These are phyloP conservation scores for Folsomia manolachei DNA, from an alignment of 2,888 invertebrate genomes.

Conservation along the genomic window DNA sequence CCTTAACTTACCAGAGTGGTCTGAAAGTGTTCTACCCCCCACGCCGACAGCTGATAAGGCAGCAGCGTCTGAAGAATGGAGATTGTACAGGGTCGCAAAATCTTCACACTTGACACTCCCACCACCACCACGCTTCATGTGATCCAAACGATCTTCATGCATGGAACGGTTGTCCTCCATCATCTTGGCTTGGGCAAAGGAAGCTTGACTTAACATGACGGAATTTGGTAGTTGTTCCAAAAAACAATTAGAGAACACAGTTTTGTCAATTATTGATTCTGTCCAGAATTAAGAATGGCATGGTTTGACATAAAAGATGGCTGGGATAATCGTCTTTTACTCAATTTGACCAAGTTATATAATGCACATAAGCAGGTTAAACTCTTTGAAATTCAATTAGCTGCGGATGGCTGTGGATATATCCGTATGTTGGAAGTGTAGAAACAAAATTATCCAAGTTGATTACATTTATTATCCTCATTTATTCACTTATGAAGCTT, in stretches of 20 bases:
- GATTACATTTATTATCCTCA: constrained; percentile 47
- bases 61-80: constrained; percentile 54
- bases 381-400: constrained; percentile 35
- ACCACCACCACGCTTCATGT: constrained; percentile 48
- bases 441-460: constrained; percentile 47
- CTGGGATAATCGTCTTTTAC: too few species aligned
- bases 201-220: constrained; percentile 45
- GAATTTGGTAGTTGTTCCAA: too few species aligned
- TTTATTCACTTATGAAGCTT: constrained; percentile 17
- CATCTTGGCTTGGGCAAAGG: constrained; percentile 45
- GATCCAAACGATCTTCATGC: constrained; percentile 45
- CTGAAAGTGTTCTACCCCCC: constrained; percentile 52
- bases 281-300: too few species aligned
- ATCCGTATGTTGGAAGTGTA: background rate
- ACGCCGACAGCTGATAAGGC: constrained; percentile 51
- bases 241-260: too few species aligned
- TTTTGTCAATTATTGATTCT: too few species aligned
- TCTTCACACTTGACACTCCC: constrained; percentile 66
- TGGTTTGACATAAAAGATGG: too few species aligned
- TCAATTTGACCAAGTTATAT: background rate
- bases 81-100: constrained; percentile 79
- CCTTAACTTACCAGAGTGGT: constrained; percentile 49
- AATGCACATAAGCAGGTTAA: constrained; percentile 26
- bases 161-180: constrained; percentile 48
- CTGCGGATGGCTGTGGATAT: background rate